Base-by-base conservation (phyloP, 2,888 invertebrate genomes). In the Heliconius cydno region DNA sequence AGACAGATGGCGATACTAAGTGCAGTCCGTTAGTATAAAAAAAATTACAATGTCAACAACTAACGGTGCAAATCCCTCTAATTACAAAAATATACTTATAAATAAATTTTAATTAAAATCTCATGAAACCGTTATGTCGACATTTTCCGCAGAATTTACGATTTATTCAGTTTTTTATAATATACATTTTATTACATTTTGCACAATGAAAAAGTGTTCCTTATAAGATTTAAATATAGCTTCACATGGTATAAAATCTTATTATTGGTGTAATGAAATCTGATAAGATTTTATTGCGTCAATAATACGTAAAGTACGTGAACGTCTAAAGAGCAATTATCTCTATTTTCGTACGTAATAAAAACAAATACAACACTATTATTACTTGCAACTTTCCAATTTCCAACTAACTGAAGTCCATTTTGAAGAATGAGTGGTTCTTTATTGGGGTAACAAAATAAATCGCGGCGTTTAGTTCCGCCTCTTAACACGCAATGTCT, bases 391-490 rank as follows among this genome's bases (percentile, higher is more conserved):
- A n/a, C n/a, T 68, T 38, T 68, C 13, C 38, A 38, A 38, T 68
- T 38, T 68, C 38, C 38, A 38, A 68, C n/a, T 68, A 68, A 68
- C 38, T 68, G 12, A 68, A n/a, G 34, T 12, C 38, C 38, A 67
- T 22, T 34, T 34, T 34, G 34, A 4, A 68, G 38, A 3, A 68
- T n/a, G 22, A 68, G 38, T n/a, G 2, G 46, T 46, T 19, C 19
- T 1, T 46, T 6, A 1, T 12, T 46, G 1, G 5, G 12, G 3
- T 41, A 46, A 46, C 46, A 46, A 15, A 19, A 46, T 46, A 46
- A 46, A 15, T 46, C 13, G 46, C 46, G 46, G 46, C 46, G 46
- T 46, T 46, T 46, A 6, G 6, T 46, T 46, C 19, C 46, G 46
- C 5, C 15, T 19, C 46, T 46, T 19, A 46, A 46, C 46, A 5